Evolutionary conservation across 2,797 vertebrate genomes (phyloP).

Genomic region (Dendrocincla fuliginosa): DNA sequence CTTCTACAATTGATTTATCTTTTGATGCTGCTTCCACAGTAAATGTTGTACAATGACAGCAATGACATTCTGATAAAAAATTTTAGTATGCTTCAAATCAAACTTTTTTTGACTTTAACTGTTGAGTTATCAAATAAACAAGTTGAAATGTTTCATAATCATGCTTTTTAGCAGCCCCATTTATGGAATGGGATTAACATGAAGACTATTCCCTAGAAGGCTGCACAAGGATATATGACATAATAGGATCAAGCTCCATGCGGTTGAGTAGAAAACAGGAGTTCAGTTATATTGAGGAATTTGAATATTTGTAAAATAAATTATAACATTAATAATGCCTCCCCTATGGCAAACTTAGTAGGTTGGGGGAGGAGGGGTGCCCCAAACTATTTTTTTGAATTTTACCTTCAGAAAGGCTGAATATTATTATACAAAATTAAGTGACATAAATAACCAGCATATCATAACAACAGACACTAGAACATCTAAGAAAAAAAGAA

Average conservation of each 20-base stretch:
- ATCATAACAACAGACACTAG: neutral
- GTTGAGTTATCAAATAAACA: neutral
- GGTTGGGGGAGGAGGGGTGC: accelerated
- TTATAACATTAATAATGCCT: neutral
- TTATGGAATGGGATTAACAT: neutral
- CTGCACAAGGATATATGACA: neutral
- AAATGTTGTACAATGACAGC: neutral
- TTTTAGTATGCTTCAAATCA: neutral
- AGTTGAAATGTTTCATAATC: neutral
- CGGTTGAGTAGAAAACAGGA: neutral
- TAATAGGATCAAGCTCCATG: neutral
- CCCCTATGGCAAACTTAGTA: neutral
- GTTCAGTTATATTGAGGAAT: neutral
- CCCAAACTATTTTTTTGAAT: neutral
- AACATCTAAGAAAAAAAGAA: neutral
- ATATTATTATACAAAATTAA: neutral
- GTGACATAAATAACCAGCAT: neutral
- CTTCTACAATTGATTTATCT: neutral
- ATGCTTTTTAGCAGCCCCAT: neutral
- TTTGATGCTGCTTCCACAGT: neutral
- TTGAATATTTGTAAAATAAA: neutral
- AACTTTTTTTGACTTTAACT: neutral
- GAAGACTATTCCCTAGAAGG: neutral
- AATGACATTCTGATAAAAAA: neutral
- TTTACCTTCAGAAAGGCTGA: neutral